Conservation (phyloP, 2,113 vertebrate genomes). For the Manacus vitellinus region DNA sequence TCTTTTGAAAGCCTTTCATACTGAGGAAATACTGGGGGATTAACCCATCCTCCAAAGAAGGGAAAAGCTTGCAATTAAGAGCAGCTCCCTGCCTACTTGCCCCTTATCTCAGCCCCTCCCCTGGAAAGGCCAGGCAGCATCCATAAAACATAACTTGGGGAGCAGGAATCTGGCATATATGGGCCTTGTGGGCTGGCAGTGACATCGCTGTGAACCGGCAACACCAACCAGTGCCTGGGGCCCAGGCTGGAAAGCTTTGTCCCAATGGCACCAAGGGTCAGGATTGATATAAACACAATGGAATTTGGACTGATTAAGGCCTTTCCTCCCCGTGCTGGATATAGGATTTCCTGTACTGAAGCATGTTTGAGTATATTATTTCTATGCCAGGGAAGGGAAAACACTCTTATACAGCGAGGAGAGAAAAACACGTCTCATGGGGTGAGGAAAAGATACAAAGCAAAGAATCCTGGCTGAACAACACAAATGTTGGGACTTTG, state of each 20-base stretch:
- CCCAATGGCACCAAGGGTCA: conserved; percentile 1
- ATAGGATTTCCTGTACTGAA: conserved; percentile 56
- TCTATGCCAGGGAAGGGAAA: conserved; percentile 49
- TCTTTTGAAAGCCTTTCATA: background rate
- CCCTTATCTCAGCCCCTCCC: background rate
- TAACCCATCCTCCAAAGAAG: conserved; percentile 16
- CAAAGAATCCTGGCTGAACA: background rate
- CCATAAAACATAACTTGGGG: background rate
- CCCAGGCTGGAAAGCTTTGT: background rate
- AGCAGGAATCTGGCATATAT: background rate
- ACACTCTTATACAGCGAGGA: background rate
- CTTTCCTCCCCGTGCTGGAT: background rate
- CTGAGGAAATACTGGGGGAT: conserved; percentile 22
- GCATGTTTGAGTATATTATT: conserved; percentile 13
- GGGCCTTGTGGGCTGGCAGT: background rate
- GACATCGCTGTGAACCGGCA: background rate
- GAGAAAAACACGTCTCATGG: background rate
- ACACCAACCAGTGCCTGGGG: conserved; percentile 37
- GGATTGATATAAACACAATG: conserved; percentile 56
- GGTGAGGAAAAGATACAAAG: background rate
- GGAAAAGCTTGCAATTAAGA: conserved; percentile 10
- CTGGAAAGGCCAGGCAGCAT: background rate
- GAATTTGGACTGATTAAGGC: conserved; percentile 65
- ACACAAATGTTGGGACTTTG: background rate
- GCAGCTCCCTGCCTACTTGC: background rate